Evolutionary conservation across 2,113 vertebrate species (phyloP).

Genomic region (Rhipidura dahli): DNA sequence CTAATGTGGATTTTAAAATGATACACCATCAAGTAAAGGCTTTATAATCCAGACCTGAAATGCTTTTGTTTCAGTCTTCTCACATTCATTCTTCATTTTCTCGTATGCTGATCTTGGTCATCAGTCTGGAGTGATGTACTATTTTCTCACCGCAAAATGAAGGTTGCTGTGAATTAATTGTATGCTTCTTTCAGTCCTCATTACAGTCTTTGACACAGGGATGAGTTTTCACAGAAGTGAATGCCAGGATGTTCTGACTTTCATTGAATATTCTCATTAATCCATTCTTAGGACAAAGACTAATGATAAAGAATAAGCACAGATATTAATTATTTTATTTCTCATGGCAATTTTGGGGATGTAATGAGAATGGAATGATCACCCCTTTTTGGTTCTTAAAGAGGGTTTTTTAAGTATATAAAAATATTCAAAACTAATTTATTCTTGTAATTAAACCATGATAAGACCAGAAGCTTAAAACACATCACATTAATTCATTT

Average conservation of each 20-base stretch:
- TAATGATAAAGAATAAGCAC: slow-evolving; percentile 35
- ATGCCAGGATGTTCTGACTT: not conserved
- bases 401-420: not conserved
- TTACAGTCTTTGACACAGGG: slow-evolving; percentile 42
- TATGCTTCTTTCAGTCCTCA: slow-evolving; percentile 36
- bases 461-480: slow-evolving; percentile 58
- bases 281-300: slow-evolving; percentile 44
- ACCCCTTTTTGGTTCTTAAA: not conserved
- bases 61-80: not conserved
- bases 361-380: slow-evolving; percentile 41
- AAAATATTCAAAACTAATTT: slow-evolving; percentile 55
- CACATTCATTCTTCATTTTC: not conserved
- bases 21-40: not conserved
- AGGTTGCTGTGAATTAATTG: slow-evolving; percentile 37
- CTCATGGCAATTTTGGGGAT: slow-evolving; percentile 31
- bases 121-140: not conserved
- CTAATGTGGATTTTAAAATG: not conserved
- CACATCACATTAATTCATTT: slow-evolving; percentile 37
- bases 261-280: slow-evolving; percentile 65
- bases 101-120: not conserved
- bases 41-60: not conserved
- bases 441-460: slow-evolving; percentile 43
- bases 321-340: slow-evolving; percentile 56
- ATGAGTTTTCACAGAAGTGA: slow-evolving; percentile 25
- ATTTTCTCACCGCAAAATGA: not conserved